A percentile compares a stretch with the other conserved stretches of the same genome.
These are phyloP conservation scores for Phataginus tetradactyla DNA, from an alignment of 2,797 vertebrate genomes.

Conservation along the genomic window DNA sequence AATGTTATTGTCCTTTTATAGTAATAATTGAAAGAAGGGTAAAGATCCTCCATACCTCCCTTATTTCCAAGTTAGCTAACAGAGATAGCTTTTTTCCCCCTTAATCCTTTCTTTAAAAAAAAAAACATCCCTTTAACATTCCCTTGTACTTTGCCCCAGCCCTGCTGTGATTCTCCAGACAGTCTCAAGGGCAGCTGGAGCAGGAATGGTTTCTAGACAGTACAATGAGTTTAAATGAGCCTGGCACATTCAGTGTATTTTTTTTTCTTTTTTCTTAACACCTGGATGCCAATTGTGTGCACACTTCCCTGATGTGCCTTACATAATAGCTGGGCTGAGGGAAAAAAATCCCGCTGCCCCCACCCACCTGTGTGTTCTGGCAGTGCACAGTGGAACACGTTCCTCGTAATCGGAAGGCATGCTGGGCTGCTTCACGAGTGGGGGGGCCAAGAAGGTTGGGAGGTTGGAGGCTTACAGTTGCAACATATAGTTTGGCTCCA, in stretches of 20 bases:
- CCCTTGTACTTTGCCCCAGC: neutral
- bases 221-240: neutral
- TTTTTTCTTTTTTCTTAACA: constrained; percentile 5
- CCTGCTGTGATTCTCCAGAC: constrained; percentile 10
- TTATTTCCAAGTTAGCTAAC: neutral
- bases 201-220: neutral
- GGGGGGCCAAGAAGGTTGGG: neutral
- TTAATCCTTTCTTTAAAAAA: neutral
- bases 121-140: neutral
- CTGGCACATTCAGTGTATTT: neutral
- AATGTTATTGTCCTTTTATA: neutral
- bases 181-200: neutral
- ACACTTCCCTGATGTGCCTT: constrained; percentile 35
- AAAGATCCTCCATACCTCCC: neutral
- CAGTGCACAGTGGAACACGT: neutral
- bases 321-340: neutral
- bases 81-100: neutral
- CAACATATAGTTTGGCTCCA: neutral
- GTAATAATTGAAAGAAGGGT: neutral
- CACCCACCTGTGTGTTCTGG: neutral
- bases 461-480: neutral
- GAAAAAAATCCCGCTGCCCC: neutral
- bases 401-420: neutral
- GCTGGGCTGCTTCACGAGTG: neutral
- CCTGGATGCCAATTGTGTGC: constrained; percentile 51